Conservation (phyloP, 2,888 invertebrate species). For the Apodemia hepburni region DNA sequence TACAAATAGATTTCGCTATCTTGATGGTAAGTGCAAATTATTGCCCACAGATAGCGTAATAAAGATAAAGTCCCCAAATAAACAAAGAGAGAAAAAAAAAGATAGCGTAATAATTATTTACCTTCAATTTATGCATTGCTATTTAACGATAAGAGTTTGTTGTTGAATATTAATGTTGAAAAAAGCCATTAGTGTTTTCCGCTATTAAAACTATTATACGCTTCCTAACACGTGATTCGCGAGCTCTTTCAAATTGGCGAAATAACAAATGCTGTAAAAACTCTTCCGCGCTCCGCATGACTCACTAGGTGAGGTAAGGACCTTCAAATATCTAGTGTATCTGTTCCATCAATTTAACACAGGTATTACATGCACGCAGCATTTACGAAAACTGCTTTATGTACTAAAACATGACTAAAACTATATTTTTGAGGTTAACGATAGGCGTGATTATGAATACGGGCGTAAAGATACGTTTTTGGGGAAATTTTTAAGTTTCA, state of each 20-base stretch:
- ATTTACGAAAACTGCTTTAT: too few relatives aligned
- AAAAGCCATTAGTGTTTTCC: conserved; percentile 10
- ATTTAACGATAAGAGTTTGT: background rate
- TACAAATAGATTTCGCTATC: too few relatives aligned
- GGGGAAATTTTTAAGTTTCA: too few relatives aligned
- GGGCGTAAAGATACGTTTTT: too few relatives aligned
- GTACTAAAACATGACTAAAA: too few relatives aligned
- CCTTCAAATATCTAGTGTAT: background rate
- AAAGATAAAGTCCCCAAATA: too few relatives aligned
- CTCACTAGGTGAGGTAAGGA: background rate
- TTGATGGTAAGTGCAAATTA: background rate
- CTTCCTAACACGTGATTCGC: conserved; percentile 8
- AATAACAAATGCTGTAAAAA: background rate
- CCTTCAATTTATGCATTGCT: background rate
- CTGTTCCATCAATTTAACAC: background rate
- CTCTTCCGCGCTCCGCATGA: background rate
- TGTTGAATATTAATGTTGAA: background rate
- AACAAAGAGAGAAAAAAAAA: too few relatives aligned
- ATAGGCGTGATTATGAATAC: too few relatives aligned
- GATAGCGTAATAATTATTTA: background rate
- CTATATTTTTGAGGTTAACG: too few relatives aligned
- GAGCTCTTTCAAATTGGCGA: background rate
- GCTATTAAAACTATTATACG: conserved; percentile 2
- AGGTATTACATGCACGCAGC: too few relatives aligned
- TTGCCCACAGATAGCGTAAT: background rate